phyloP scores from a whole-genome alignment of 2,797 vertebrate genomes.

The Sebastes oblongus region DNA sequence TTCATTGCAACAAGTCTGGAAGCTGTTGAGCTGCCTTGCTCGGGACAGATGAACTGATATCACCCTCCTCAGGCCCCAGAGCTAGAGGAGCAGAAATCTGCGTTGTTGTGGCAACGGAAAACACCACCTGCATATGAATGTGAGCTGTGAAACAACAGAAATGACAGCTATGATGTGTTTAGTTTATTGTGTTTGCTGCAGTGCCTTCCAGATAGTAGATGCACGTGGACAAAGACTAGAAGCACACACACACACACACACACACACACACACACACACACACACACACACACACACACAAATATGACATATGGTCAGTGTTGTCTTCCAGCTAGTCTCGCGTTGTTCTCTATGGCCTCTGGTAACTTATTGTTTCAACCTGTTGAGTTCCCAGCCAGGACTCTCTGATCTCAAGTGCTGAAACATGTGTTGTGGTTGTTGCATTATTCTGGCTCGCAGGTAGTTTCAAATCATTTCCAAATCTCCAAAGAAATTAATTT shows the following conservation, averaged over 20 bases:
- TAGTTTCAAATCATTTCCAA: constrained; percentile 48
- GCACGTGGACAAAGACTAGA: neutral
- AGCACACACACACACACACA: neutral
- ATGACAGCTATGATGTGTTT: neutral
- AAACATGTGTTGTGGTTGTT: constrained; percentile 35
- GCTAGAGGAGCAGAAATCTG: neutral
- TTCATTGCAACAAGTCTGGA: neutral
- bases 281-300: neutral
- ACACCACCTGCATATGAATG: neutral
- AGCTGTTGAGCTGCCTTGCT: neutral
- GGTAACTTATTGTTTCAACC: neutral
- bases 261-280: neutral
- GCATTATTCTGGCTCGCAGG: constrained; percentile 14
- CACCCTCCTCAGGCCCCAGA: neutral
- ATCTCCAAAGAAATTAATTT: constrained; percentile 48
- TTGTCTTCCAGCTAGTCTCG: neutral
- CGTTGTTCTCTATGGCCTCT: neutral
- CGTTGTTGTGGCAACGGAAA: neutral
- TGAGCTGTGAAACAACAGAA: neutral
- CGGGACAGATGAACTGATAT: neutral
- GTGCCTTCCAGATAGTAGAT: neutral
- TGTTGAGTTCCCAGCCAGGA: neutral
- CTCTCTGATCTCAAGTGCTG: constrained; percentile 15
- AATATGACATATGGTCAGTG: neutral
- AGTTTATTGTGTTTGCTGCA: neutral